Percentiles rank a stretch among this genome's conserved stretches.
These are phyloP conservation scores for Lophochroa leadbeateri DNA, from an alignment of 2,113 vertebrate species.

Conservation along the genomic window DNA sequence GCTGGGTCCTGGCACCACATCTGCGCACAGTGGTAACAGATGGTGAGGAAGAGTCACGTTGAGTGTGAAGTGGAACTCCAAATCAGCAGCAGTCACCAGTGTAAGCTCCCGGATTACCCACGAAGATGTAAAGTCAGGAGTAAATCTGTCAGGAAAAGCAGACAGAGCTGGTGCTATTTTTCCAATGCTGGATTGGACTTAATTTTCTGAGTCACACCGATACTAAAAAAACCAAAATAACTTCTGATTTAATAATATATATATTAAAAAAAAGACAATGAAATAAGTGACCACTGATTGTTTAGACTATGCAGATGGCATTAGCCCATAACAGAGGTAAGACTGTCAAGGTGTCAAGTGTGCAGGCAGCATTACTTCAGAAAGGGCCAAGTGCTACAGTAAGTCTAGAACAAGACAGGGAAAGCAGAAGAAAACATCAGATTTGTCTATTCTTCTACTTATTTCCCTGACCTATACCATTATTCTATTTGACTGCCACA, in stretches of 20 bases:
- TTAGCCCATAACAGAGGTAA: neutral
- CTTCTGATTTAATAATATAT: neutral
- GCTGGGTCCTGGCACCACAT: slow-evolving; percentile 94
- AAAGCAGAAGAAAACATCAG: neutral
- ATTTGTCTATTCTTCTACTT: neutral
- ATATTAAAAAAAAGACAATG: neutral
- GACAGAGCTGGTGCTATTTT: neutral
- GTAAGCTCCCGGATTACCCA: slow-evolving; percentile 97
- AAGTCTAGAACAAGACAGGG: neutral
- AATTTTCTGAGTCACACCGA: neutral
- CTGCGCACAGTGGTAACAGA: slow-evolving; percentile 91
- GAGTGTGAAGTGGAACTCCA: slow-evolving; percentile 91
- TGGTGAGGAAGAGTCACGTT: slow-evolving; percentile 97
- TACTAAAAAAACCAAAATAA: neutral
- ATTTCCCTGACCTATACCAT: neutral
- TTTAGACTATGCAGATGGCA: neutral
- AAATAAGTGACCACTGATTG: neutral
- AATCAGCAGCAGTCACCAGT: slow-evolving; percentile 84
- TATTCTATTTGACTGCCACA: neutral
- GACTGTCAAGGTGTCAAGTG: neutral
- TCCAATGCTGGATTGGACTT: neutral
- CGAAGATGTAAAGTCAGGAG: slow-evolving; percentile 97
- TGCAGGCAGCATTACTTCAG: neutral
- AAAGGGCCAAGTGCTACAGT: neutral
- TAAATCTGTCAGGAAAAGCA: slow-evolving; percentile 80